Base-by-base conservation (phyloP, 2,888 invertebrate genomes). In the Apamea epomidion region DNA sequence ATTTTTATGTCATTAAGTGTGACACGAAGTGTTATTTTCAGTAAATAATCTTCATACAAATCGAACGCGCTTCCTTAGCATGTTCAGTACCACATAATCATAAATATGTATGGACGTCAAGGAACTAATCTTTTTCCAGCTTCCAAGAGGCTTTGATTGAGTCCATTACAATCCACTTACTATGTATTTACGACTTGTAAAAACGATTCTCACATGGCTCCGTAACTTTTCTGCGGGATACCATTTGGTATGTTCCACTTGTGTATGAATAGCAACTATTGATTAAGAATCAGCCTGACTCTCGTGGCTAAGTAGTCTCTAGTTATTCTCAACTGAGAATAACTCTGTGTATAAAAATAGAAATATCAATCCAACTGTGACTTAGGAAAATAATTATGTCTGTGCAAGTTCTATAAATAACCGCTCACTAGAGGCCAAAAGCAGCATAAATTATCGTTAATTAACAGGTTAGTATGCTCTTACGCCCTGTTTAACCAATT, bases 131-230 rank as follows among this genome's bases (percentile, higher is more conserved):
- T 62, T 76, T 76, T 85, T 82, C 67, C 79, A 71, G 80, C 67
- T 74, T 83, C 75, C 68, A 69, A 74, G 74, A 71, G 76, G 79
- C 77, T 85, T 80, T 92, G 91, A 93, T 93, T 91, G 92, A 87
- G 87, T 89, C 92, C 94, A 94, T 95, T 93, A 95, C 91, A 92
- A 90, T 87, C 91, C 93, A 94, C 94, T 95, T 93, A 92, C 86
- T 92, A 93, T n/a, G n/a, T n/a, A n/a, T 95, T 95, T 93, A 95
- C 91, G 94, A 93, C 93, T 93, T 94, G 92, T 94, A 91, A 92
- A 94, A 94, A 92, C 92, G 91, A 92, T 94, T 93, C 92, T 90
- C 92, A 89, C 90, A 90, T 88, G 83, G 81, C 89, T 87, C 84
- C 86, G 82, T 88, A 86, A 89, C 84, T 84, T 91, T 92, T 87